phyloP scores from a whole-genome alignment of 1,140 invertebrate genomes.

The Eurosta solidaginis region DNA sequence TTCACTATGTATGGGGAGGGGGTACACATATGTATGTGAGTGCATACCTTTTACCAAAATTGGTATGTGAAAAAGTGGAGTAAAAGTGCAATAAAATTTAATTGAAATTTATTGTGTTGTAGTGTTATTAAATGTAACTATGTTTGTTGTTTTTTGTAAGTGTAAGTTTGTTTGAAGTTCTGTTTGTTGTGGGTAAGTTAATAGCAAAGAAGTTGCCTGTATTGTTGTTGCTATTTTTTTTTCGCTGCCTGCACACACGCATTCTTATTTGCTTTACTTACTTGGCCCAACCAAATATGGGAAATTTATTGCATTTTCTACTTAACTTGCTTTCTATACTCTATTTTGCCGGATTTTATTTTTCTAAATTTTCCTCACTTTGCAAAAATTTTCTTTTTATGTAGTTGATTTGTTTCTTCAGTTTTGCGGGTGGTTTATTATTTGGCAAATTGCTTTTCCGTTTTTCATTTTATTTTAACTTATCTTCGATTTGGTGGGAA shows the following conservation, averaged over 20 bases:
- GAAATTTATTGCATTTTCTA: neutral
- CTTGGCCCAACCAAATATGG: neutral
- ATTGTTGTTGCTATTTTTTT: neutral
- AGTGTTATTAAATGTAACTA: conserved; percentile 31
- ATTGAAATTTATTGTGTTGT: conserved; percentile 29
- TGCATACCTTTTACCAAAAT: neutral
- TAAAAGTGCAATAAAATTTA: conserved; percentile 34
- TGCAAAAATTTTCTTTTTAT: neutral
- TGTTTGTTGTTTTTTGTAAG: neutral
- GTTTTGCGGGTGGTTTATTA: neutral
- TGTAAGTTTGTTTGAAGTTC: neutral
- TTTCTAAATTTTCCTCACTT: neutral
- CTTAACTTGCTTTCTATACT: neutral
- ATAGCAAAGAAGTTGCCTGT: neutral
- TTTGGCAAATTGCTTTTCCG: neutral
- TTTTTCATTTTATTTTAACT: neutral
- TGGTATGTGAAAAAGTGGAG: conserved; percentile 9
- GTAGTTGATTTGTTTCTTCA: neutral
- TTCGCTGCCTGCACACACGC: neutral
- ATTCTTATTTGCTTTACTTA: conserved; percentile 20
- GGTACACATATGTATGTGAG: neutral
- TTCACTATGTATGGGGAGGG: neutral
- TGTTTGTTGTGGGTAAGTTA: neutral
- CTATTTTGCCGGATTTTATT: neutral
- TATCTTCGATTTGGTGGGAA: neutral